Percentiles rank a stretch among this genome's conserved stretches.
phyloP scores from a whole-genome alignment of 1,140 invertebrate species.

The Sarcophaga bullata region DNA sequence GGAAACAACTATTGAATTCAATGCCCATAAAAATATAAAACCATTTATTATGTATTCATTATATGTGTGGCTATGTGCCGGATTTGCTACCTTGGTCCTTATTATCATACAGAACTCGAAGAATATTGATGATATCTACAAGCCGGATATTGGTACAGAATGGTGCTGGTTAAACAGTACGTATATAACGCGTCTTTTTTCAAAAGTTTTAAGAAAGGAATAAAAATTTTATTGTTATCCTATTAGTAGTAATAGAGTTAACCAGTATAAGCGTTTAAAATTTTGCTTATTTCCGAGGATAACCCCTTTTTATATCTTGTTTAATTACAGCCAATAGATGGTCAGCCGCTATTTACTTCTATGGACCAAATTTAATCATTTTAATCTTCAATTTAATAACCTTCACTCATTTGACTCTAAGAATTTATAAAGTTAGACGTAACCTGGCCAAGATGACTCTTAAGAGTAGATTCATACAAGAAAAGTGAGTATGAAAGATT shows the following conservation, averaged over 20 bases:
- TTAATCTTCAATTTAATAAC: constrained; percentile 74
- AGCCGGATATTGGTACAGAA: constrained; percentile 67
- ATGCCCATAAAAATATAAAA: constrained; percentile 64
- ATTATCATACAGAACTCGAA: constrained; percentile 67
- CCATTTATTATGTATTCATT: constrained; percentile 75
- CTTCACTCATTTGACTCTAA: constrained; percentile 75
- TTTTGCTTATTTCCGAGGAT: not conserved
- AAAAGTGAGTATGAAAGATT: constrained; percentile 36
- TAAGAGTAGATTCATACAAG: constrained; percentile 37
- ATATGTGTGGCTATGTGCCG: constrained; percentile 77
- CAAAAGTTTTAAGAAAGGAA: no score
- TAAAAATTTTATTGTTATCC: no score
- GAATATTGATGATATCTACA: constrained; percentile 61
- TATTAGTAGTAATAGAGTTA: no score
- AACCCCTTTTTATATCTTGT: not conserved
- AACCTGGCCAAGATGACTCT: constrained; percentile 67
- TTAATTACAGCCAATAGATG: constrained; percentile 23
- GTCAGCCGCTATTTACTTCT: constrained; percentile 75
- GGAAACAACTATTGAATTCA: constrained; percentile 60
- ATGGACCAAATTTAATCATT: constrained; percentile 75
- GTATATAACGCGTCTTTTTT: constrained; percentile 35
- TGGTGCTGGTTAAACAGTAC: constrained; percentile 71
- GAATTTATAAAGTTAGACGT: constrained; percentile 70
- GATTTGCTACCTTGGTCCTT: constrained; percentile 65
- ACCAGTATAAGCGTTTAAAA: no score